Base-by-base conservation (phyloP, 2,888 invertebrate genomes). In the Pollenia labialis region DNA sequence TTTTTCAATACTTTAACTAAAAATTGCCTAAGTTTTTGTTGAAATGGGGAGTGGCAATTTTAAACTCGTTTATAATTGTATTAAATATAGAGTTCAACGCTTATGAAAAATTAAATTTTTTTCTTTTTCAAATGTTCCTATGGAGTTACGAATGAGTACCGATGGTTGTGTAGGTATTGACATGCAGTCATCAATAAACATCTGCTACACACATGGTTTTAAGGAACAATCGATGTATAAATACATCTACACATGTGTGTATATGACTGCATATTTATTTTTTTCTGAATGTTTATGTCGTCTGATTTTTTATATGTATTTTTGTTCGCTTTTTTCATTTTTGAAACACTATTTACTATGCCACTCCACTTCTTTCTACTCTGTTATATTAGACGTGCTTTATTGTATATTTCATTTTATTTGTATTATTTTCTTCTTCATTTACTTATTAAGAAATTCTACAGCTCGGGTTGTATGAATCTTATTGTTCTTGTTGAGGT, bases 151-250 rank as follows among this genome's bases (percentile, higher is more conserved):
- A 42, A 58, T 56, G n/a, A 48, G 12, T 46, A 16, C 54, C 66
- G 74, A 48, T 46, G 23, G 50, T 48, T 56, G 46, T 82, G 62
- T 54, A 18, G 42, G 18, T 68, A 60, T 72, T 71, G 71, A 58
- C 44, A 8, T 68, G 46, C 72, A 76, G 72, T 72, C 85, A 81
- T 83, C 82, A 84, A 72, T 81, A 75, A 82, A 87, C 87, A 87
- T 87, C 85, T 85, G 85, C 82, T 82, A 52, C 68, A 82, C 85
- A 85, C 66, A 74, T 87, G 84, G 56, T 9, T 44, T 32, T 50
- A 46, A 68, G 72, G 64, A 85, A 80, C 54, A 68, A 46, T 66
- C 75, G 44, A 68, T 60, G 64, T 46, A 56, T 4, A 1, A 9
- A 62, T 2, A 62, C 42, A 62, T 50, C 16, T 56, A n/a, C 44